Base-by-base conservation (phyloP, 1,140 invertebrate species). In the Drosophila truncata region DNA sequence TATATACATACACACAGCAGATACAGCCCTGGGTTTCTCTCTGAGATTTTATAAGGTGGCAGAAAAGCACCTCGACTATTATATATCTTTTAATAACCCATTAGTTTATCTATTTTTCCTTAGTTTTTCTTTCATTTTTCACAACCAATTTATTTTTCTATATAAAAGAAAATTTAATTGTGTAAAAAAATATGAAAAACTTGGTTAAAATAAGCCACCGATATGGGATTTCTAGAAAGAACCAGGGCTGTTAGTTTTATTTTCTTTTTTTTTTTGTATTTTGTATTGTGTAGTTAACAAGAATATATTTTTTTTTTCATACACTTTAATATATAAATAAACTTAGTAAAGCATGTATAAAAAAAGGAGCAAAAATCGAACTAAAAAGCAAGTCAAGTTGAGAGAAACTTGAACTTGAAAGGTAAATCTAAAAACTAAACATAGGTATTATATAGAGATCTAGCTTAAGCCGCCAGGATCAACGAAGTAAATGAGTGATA, bases 401-500 rank as follows among this genome's bases (percentile, higher is more conserved):
- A 10, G 41, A 4, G 9, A 18, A 47, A 27, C 14, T 27, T 9
- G 3, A 27, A 79, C n/a, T 50, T 61, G 65, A 66, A 64, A 65
- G 46, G 44, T 54, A 85, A 61, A 67, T 59, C 54, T 37, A 63
- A 27, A 7, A 29, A 50, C 50, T 63, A 58, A 47, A 37, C 58
- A 60, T 62, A 72, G 75, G 49, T 66, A 69, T 84, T 76, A 73
- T 76, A 73, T 49, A 75, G 70, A 81, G 57, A 42, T 57, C 66
- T 80, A 77, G 59, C 62, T 67, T 85, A 85, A 86, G 83, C 83
- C 82, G 90, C 72, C 90, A 92, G 86, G 81, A 91, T 92, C 91
- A 92, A 92, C 91, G 91, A 92, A 92, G 84, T 76, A 88, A 90
- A 74, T 85, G 83, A 92, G 91, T 92, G 91, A 92, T 92, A 91